Evolutionary conservation across 2,888 invertebrate genomes (phyloP).

Genomic region (Aproaerema taeniolella): DNA sequence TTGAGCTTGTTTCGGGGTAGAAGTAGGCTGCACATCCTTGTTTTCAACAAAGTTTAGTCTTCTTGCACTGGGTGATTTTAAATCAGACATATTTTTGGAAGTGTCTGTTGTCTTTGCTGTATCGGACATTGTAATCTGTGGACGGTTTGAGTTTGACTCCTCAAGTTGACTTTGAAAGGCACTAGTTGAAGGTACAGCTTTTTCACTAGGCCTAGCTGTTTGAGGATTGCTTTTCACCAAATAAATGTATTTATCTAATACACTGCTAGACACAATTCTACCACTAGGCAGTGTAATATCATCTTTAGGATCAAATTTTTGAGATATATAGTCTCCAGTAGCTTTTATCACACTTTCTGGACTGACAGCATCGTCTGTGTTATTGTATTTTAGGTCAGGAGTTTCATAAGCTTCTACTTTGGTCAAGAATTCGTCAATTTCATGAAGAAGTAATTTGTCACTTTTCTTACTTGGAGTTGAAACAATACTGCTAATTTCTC

Average conservation of each 20-base stretch:
- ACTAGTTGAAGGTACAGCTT: slow-evolving; percentile 22
- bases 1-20: slow-evolving; percentile 51
- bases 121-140: slow-evolving; percentile 1
- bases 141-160: slow-evolving; percentile 19
- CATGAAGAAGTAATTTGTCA: slow-evolving; percentile 60
- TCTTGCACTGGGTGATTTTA: slow-evolving; percentile 48
- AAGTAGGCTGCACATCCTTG: slow-evolving; percentile 64
- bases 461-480: slow-evolving; percentile 66
- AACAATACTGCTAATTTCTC: slow-evolving; percentile 64
- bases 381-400: slow-evolving; percentile 48
- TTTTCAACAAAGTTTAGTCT: slow-evolving; percentile 52
- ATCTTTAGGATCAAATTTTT: slow-evolving; percentile 45
- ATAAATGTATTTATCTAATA: slow-evolving; percentile 68
- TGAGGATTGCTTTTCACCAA: slow-evolving; percentile 50
- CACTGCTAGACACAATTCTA: slow-evolving; percentile 42
- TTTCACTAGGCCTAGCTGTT: slow-evolving; percentile 31
- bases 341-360: slow-evolving; percentile 62
- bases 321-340: slow-evolving; percentile 55
- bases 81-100: slow-evolving; percentile 3
- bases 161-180: slow-evolving; percentile 21
- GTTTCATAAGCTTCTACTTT: slow-evolving; percentile 65
- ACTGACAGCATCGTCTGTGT: slow-evolving; percentile 29
- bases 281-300: slow-evolving; percentile 57
- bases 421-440: slow-evolving; percentile 69
- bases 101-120: slow-evolving; percentile 8